Evolutionary conservation across 2,113 vertebrate species (phyloP).

Genomic region (Globicephala melas): DNA sequence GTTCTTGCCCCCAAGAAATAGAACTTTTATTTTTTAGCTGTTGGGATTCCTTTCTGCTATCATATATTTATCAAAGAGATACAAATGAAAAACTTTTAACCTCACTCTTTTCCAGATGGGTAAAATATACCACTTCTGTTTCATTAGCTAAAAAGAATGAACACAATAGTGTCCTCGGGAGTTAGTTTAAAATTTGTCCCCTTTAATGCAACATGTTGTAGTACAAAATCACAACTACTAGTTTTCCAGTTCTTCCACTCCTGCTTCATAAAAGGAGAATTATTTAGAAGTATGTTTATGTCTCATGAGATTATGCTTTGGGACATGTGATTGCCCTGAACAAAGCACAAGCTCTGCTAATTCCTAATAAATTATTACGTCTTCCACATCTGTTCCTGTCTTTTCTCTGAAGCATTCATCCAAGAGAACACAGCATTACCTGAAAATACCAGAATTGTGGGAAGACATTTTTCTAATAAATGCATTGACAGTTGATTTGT

Average conservation of each 20-base stretch:
- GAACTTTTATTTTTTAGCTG: neutral
- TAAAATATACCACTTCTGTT: neutral
- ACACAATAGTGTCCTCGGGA: neutral
- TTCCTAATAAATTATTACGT: constrained; percentile 40
- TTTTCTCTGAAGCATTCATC: constrained; percentile 54
- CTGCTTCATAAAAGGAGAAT: constrained; percentile 22
- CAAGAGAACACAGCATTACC: constrained; percentile 34
- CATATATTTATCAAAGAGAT: constrained; percentile 32
- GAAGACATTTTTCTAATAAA: constrained; percentile 52
- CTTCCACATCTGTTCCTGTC: constrained; percentile 32
- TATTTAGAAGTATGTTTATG: constrained; percentile 37
- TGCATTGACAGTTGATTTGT: constrained; percentile 33
- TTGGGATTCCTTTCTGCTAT: constrained; percentile 18
- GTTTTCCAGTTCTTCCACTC: neutral
- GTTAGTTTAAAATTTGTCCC: neutral
- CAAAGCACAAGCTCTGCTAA: neutral
- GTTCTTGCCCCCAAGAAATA: constrained; percentile 15
- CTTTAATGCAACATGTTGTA: neutral
- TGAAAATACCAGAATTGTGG: neutral
- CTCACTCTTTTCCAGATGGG: neutral
- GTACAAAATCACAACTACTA: neutral
- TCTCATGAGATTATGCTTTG: constrained; percentile 1
- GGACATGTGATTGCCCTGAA: constrained; percentile 3
- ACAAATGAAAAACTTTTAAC: neutral
- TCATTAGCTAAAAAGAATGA: neutral